Conservation (phyloP, 2,888 invertebrate species). For the Spisula solida region DNA sequence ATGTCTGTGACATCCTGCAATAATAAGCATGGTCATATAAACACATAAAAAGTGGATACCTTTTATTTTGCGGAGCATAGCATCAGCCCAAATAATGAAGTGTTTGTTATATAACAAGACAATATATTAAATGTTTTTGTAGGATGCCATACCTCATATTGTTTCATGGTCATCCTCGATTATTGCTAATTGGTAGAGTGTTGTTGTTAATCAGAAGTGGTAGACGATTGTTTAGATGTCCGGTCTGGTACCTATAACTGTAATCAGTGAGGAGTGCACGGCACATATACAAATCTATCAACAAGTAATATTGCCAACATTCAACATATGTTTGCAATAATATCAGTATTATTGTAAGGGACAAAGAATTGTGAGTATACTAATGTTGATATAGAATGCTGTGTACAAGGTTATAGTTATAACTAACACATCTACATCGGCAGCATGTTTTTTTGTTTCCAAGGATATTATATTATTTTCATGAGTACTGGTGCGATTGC, state of each 20-base stretch:
- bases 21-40: too few relatives aligned
- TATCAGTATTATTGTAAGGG: background rate
- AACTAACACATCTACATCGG: background rate
- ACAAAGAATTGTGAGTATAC: background rate
- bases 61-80: too few relatives aligned
- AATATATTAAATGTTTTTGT: background rate
- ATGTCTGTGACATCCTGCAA: too few relatives aligned
- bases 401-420: background rate
- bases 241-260: background rate
- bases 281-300: background rate
- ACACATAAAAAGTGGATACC: too few relatives aligned
- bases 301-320: background rate
- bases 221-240: background rate
- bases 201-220: background rate
- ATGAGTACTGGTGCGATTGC: background rate
- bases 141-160: background rate
- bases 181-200: background rate
- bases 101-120: too few relatives aligned
- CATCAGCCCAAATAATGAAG: too few relatives aligned
- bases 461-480: background rate
- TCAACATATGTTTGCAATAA: constrained; percentile 7
- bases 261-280: background rate
- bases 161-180: background rate
- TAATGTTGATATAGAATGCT: background rate
- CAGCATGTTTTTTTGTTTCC: background rate